Base-by-base conservation (phyloP, 2,113 vertebrate genomes). In the Paradisaea rubra region DNA sequence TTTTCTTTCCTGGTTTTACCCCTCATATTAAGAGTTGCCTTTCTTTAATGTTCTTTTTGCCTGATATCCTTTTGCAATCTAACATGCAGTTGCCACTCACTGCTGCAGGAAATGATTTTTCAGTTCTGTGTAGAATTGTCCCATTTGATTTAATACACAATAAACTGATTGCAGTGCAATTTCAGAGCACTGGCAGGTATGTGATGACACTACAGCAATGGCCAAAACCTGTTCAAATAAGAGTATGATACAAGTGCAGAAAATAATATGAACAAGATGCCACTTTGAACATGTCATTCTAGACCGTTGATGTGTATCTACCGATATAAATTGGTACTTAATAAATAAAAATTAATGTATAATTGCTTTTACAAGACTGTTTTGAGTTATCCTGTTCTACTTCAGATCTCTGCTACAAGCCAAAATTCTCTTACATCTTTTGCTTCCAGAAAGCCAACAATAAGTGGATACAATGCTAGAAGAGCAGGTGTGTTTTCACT, bases 401-500 rank as follows among this genome's bases (percentile, higher is more conserved):
- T 96, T 94, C 89, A 89, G 69, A 68, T 73, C 83, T 97, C 52
- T 60, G 68, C 88, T 54, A 42, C 39, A 96, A 96, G 94, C 97
- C 96, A 97, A 96, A 97, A 97, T 91, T 93, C 54, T 96, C 80
- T 95, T 91, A 53, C 80, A 94, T 96, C 95, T 94, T 93, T 95
- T 96, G 45, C 84, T 96, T 91, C 92, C 70, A 93, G 78, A 90
- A 47, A 96, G 95, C 95, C 97, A 97, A 95, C 95, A 97, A 91
- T 95, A 98, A 97, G 97, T 96, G 95, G 97, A 93, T 97, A 97
- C 96, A 95, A 97, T 96, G 90, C 94, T 96, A 93, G 89, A 92
- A 97, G 96, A 98, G 97, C 98, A 98, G 98, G 98, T 98, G 98
- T 98, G 97, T 98, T 98, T 98, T 97, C 82, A 90, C 94, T 97